Evolutionary conservation across 1,140 invertebrate species (phyloP).

Genomic region (Dufourea novaeangliae): DNA sequence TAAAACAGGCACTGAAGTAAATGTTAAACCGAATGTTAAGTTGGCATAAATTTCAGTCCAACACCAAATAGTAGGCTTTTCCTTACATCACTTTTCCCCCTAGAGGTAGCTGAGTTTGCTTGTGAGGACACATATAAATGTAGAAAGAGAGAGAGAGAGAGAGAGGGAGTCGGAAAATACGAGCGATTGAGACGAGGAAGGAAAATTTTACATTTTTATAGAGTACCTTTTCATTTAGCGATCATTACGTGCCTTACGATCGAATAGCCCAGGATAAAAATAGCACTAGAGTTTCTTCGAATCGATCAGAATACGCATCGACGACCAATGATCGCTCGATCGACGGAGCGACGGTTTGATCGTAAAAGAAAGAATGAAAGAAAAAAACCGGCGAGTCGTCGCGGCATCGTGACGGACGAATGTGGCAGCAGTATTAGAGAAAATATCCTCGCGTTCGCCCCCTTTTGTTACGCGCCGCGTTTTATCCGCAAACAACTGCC

Average conservation of each 20-base stretch:
- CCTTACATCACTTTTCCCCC: no score
- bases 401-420: constrained; percentile 30
- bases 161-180: neutral
- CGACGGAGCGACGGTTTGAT: neutral
- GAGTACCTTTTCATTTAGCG: constrained; percentile 17
- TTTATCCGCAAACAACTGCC: constrained; percentile 73
- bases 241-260: constrained; percentile 32
- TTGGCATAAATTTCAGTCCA: no score
- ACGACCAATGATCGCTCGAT: constrained; percentile 31
- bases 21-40: no score
- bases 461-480: constrained; percentile 62
- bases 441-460: constrained; percentile 70
- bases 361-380: no score
- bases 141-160: neutral
- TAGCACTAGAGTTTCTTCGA: neutral
- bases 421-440: constrained; percentile 79
- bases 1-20: no score
- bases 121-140: neutral
- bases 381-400: neutral
- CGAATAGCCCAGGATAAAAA: constrained; percentile 9
- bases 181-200: neutral
- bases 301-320: neutral
- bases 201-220: constrained; percentile 42
- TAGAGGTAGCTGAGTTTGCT: no score
- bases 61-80: no score